phyloP scores from a whole-genome alignment of 2,888 invertebrate species.

The Hedychridium roseum region DNA sequence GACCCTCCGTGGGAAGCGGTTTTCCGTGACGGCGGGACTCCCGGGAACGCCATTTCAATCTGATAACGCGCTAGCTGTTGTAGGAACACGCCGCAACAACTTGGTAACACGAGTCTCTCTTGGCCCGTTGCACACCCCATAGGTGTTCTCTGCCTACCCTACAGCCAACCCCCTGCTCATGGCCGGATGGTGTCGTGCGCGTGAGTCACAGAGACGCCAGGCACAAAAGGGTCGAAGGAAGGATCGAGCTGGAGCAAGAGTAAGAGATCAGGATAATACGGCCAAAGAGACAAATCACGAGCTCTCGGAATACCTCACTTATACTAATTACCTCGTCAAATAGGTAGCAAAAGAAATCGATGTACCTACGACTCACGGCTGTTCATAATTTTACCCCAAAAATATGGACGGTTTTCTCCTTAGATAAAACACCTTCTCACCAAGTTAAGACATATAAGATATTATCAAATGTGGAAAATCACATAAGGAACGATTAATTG shows the following conservation, averaged over 20 bases:
- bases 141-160: slow-evolving; percentile 15
- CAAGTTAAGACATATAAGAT: no score
- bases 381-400: no score
- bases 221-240: not conserved
- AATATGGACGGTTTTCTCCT: no score
- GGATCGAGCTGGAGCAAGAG: slow-evolving; percentile 1
- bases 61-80: slow-evolving; percentile 45
- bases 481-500: no score
- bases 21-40: slow-evolving; percentile 30
- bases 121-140: slow-evolving; percentile 21
- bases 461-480: no score
- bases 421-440: no score
- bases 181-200: slow-evolving; percentile 28
- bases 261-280: slow-evolving; percentile 24
- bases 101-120: slow-evolving; percentile 36
- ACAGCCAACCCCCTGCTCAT: slow-evolving; percentile 17
- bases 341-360: slow-evolving; percentile 34
- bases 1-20: slow-evolving; percentile 19
- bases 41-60: slow-evolving; percentile 42
- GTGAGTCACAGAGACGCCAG: slow-evolving; percentile 15
- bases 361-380: slow-evolving; percentile 3
- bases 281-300: slow-evolving; percentile 24
- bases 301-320: slow-evolving; percentile 45
- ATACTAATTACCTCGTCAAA: slow-evolving; percentile 43
- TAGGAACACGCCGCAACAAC: slow-evolving; percentile 43